These are phyloP conservation scores for Pachypeltis micranthus DNA, from an alignment of 1,140 invertebrate genomes.

Conservation along the genomic window DNA sequence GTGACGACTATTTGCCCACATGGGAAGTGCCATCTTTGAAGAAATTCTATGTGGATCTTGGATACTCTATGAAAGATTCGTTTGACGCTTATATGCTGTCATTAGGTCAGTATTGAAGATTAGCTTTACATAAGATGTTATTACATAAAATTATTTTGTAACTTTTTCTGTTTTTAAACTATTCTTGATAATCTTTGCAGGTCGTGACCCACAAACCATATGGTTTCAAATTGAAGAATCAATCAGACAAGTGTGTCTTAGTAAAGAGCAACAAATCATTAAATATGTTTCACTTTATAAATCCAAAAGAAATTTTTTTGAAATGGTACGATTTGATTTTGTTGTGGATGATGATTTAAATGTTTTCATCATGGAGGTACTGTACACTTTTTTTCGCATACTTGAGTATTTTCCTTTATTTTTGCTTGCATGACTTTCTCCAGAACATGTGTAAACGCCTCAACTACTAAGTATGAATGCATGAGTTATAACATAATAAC, in stretches of 20 bases:
- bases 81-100: constrained; percentile 67
- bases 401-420: not conserved
- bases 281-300: constrained; percentile 36
- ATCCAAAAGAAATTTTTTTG: constrained; percentile 71
- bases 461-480: too few species aligned
- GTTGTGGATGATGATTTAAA: constrained; percentile 45
- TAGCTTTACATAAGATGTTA: too few species aligned
- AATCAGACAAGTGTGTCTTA: constrained; percentile 56
- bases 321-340: constrained; percentile 88
- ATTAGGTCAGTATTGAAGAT: constrained; percentile 34
- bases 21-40: constrained; percentile 84
- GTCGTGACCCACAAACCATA: constrained; percentile 57
- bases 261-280: constrained; percentile 59
- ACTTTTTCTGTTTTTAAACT: constrained; percentile 4
- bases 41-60: constrained; percentile 60
- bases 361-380: not conserved
- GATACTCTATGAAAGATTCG: constrained; percentile 74
- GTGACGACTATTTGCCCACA: constrained; percentile 85
- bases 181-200: constrained; percentile 30
- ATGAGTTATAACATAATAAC: too few species aligned
- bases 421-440: not conserved
- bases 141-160: constrained; percentile 6
- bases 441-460: too few species aligned
- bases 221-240: constrained; percentile 74
- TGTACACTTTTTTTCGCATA: not conserved